A percentile compares a stretch with the other conserved stretches of the same genome.
phyloP scores from a whole-genome alignment of 1,140 invertebrate species.

The Trichonephila clavipes region DNA sequence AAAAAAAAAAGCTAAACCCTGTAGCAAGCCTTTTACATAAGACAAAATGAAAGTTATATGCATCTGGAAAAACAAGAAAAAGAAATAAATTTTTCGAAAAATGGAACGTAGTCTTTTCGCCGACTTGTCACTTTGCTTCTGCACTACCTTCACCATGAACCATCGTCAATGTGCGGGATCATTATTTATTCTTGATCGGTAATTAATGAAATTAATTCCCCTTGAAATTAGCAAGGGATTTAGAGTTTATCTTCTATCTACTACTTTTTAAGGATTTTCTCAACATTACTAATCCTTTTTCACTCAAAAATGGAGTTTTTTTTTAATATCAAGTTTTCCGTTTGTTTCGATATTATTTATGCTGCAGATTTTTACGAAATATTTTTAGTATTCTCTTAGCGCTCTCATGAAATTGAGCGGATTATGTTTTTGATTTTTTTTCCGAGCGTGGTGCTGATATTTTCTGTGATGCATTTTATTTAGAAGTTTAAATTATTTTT shows the following conservation, averaged over 20 bases:
- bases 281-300: slow-evolving; percentile 12
- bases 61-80: neutral
- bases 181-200: slow-evolving; percentile 74
- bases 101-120: neutral
- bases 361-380: neutral
- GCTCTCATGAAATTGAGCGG: neutral
- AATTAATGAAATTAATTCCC: slow-evolving; percentile 75
- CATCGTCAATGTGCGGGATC: slow-evolving; percentile 42
- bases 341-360: slow-evolving; percentile 21
- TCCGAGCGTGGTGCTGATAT: too few relatives aligned
- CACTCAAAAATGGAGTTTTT: slow-evolving; percentile 32
- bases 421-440: neutral
- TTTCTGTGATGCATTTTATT: neutral
- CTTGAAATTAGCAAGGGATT: slow-evolving; percentile 65
- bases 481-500: neutral
- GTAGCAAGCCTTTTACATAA: too few relatives aligned
- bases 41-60: too few relatives aligned
- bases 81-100: neutral
- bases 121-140: neutral
- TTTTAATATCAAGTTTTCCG: slow-evolving; percentile 46
- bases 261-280: slow-evolving; percentile 53
- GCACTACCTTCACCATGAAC: neutral
- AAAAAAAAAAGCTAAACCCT: too few relatives aligned
- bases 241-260: neutral
- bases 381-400: neutral